Conservation (phyloP, 2,113 vertebrate species). For the Cyprichromis sp. region DNA sequence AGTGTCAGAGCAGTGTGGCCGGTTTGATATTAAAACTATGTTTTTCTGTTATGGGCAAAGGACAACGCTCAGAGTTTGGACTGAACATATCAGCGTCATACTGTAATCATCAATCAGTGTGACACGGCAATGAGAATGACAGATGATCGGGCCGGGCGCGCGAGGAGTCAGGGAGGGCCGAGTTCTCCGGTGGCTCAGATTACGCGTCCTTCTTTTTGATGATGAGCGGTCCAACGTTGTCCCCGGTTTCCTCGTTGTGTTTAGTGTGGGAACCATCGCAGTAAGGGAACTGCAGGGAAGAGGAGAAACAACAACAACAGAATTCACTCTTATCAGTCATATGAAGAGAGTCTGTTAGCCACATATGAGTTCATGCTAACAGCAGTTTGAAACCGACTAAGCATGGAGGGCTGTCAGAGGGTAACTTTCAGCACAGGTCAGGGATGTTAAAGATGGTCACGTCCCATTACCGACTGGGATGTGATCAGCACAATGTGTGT, state of each 20-base stretch:
- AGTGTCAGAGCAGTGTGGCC: neutral
- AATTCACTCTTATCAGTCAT: neutral
- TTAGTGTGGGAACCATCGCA: slow-evolving; percentile 74
- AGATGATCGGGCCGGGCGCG: neutral
- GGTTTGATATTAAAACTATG: neutral
- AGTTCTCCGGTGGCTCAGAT: neutral
- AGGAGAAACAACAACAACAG: neutral
- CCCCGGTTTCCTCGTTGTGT: slow-evolving; percentile 75
- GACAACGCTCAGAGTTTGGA: neutral
- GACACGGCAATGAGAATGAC: neutral
- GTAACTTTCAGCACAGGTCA: neutral
- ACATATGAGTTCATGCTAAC: neutral
- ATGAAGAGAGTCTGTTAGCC: neutral
- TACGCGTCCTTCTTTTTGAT: slow-evolving; percentile 74
- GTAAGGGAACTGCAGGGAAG: slow-evolving; percentile 68
- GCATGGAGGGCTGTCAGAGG: neutral
- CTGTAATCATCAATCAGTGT: neutral
- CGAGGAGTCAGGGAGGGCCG: neutral
- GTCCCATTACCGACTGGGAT: neutral
- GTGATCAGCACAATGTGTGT: neutral
- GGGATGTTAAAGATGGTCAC: neutral
- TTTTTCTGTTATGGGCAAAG: neutral
- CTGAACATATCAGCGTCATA: neutral
- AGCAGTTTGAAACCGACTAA: neutral
- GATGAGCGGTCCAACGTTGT: slow-evolving; percentile 78